Evolutionary conservation across 1,140 invertebrate genomes (phyloP).

Genomic region (Andrena cerasifolii): DNA sequence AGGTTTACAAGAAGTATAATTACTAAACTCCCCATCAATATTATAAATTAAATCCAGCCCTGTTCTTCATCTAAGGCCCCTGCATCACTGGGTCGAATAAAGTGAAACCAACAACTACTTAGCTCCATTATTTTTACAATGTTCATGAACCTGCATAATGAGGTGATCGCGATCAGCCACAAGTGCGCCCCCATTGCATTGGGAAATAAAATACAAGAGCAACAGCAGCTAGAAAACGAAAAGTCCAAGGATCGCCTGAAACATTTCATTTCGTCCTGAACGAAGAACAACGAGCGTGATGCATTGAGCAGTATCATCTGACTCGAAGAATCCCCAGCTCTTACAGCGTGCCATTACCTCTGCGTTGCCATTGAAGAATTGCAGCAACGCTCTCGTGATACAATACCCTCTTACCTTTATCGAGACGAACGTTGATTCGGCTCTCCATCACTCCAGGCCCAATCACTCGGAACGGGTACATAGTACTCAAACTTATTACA

Average conservation of each 20-base stretch:
- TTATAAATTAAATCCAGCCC: too few species aligned
- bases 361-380: constrained; percentile 41
- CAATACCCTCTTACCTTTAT: constrained; percentile 66
- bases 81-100: too few species aligned
- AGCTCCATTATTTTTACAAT: too few species aligned
- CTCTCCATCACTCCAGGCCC: constrained; percentile 56
- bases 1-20: too few species aligned
- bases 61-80: too few species aligned
- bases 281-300: constrained; percentile 17
- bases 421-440: constrained; percentile 58
- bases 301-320: constrained; percentile 36
- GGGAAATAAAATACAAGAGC: too few species aligned
- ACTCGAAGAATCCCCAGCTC: constrained; percentile 17
- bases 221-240: neutral
- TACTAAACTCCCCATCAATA: too few species aligned
- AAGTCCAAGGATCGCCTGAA: neutral
- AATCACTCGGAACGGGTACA: constrained; percentile 49
- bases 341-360: constrained; percentile 50
- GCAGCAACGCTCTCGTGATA: constrained; percentile 42
- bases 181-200: too few species aligned
- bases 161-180: too few species aligned
- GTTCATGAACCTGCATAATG: too few species aligned
- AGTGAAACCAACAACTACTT: too few species aligned
- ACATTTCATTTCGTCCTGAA: constrained; percentile 9
- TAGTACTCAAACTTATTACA: constrained; percentile 9